Evolutionary conservation across 2,888 invertebrate genomes (phyloP).

Genomic region (Hyles lineata): DNA sequence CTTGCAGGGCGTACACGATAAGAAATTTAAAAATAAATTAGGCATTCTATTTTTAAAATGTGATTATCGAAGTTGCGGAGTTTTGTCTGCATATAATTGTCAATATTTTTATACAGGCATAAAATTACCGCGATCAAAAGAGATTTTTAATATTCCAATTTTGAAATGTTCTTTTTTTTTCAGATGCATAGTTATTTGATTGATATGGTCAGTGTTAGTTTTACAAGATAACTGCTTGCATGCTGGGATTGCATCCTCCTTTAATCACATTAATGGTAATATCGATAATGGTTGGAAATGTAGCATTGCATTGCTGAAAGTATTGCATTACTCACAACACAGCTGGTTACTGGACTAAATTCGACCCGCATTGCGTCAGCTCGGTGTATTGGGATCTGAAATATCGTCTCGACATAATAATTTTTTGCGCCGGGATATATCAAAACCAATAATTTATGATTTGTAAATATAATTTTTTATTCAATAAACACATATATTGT

Average conservation of each 20-base stretch:
- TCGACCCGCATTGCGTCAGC: constrained; percentile 6
- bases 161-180: too few species aligned
- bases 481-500: neutral
- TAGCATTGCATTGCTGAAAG: neutral
- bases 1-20: neutral
- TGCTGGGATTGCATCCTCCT: too few species aligned
- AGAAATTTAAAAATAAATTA: neutral
- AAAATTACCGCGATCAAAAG: too few species aligned
- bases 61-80: too few species aligned
- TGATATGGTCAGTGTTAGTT: too few species aligned
- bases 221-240: too few species aligned
- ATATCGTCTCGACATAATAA: neutral
- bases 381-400: constrained; percentile 1
- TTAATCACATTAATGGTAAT: neutral
- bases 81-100: too few species aligned
- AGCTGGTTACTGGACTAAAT: neutral
- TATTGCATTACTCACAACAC: constrained; percentile 7
- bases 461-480: neutral
- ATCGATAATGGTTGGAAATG: neutral
- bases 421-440: neutral
- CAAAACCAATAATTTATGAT: too few species aligned
- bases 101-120: too few species aligned
- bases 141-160: too few species aligned
- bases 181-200: too few species aligned
- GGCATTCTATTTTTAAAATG: too few species aligned